Conservation (phyloP, 2,113 vertebrate genomes). For the Bostrychus sinensis region DNA sequence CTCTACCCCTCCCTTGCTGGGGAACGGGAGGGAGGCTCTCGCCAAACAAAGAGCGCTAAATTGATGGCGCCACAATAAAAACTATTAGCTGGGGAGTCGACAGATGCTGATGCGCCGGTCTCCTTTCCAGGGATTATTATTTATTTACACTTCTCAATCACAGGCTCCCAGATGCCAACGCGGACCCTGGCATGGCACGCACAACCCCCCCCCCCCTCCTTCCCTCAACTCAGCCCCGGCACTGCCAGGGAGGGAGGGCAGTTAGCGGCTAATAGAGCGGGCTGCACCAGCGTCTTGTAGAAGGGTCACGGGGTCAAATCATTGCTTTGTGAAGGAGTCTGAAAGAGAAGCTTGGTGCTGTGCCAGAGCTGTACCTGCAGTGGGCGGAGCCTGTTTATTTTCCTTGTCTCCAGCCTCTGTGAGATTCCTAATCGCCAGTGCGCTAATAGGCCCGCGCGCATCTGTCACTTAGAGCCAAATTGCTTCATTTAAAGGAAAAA, state of each 20-base stretch:
- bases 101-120: constrained; percentile 85
- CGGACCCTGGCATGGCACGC: constrained; percentile 77
- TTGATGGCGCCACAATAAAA: constrained; percentile 83
- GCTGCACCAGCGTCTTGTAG: constrained; percentile 34
- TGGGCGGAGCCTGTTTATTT: constrained; percentile 12
- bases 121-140: constrained; percentile 87
- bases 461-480: constrained; percentile 80
- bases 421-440: constrained; percentile 69
- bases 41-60: constrained; percentile 84
- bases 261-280: constrained; percentile 60
- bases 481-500: constrained; percentile 73
- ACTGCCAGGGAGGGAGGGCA: background rate
- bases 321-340: constrained; percentile 33
- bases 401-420: constrained; percentile 39
- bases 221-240: background rate
- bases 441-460: constrained; percentile 77
- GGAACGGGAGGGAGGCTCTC: constrained; percentile 60
- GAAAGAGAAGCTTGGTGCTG: constrained; percentile 37
- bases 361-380: constrained; percentile 57
- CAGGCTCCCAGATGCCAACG: constrained; percentile 83
- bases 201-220: constrained; percentile 17
- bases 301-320: constrained; percentile 57
- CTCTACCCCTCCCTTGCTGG: no score
- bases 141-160: constrained; percentile 88
- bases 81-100: constrained; percentile 84